phyloP scores from a whole-genome alignment of 2,797 vertebrate species.

The Tadarida brasiliensis region DNA sequence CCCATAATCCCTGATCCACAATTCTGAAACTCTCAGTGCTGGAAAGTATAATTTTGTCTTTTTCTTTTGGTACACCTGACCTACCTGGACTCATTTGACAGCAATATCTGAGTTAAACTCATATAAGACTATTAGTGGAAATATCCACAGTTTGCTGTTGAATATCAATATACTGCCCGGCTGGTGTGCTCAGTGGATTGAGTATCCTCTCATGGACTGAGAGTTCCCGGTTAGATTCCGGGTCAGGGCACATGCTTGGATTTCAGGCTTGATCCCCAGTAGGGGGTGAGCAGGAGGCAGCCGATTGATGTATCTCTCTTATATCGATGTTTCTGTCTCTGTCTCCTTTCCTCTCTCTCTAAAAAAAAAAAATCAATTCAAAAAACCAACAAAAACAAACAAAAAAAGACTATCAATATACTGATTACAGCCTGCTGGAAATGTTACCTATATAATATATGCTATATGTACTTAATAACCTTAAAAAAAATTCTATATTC shows the following conservation, averaged over 20 bases:
- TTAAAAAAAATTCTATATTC: neutral
- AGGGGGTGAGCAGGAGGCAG: too few relatives aligned
- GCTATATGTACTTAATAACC: neutral
- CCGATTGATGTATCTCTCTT: too few relatives aligned
- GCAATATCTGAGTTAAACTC: slow-evolving; percentile 32
- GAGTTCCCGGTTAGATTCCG: too few relatives aligned
- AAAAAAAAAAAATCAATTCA: too few relatives aligned
- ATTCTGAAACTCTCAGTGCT: neutral
- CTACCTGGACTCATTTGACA: neutral
- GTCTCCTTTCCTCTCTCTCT: too few relatives aligned
- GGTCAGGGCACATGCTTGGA: too few relatives aligned
- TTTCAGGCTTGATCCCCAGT: too few relatives aligned
- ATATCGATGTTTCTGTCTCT: too few relatives aligned
- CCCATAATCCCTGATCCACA: neutral
- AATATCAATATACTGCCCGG: neutral
- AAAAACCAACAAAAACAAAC: too few relatives aligned
- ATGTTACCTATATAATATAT: neutral
- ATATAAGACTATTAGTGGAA: slow-evolving; percentile 21
- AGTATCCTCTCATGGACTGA: too few relatives aligned
- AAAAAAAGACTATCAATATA: neutral
- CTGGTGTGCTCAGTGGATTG: too few relatives aligned
- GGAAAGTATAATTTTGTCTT: neutral
- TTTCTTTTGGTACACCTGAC: neutral
- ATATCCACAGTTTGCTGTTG: neutral
- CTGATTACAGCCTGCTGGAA: neutral